Conservation (phyloP, 64 coral and sea anemone species). For the Astreopora myriophthalma region DNA sequence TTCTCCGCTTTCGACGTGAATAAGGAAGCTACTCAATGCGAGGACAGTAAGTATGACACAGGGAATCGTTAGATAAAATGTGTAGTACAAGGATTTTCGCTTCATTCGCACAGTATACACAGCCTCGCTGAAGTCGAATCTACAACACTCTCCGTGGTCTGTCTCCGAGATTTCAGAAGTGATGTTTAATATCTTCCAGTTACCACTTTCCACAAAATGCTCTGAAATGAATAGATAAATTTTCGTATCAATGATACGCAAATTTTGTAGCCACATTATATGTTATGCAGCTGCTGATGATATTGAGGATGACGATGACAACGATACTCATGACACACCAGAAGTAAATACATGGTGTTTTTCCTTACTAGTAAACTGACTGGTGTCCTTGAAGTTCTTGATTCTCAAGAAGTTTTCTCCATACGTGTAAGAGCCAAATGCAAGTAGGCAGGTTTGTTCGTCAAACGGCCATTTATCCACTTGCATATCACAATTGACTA, state of each 20-base stretch:
- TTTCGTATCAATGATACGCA: neutral
- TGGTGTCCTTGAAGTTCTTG: conserved; percentile 19
- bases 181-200: conserved; percentile 15
- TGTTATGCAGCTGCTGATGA: too few relatives aligned
- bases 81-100: conserved; percentile 16
- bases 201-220: conserved; percentile 28
- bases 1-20: conserved; percentile 68
- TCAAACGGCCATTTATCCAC: conserved; percentile 47
- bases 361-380: conserved; percentile 13
- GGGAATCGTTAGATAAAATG: conserved; percentile 50
- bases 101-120: conserved; percentile 30
- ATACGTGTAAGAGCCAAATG: conserved; percentile 35
- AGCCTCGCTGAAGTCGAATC: conserved; percentile 20
- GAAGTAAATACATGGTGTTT: neutral
- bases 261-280: too few relatives aligned
- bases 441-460: neutral
- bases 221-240: conserved; percentile 16
- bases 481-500: neutral
- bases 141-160: conserved; percentile 50
- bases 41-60: conserved; percentile 3
- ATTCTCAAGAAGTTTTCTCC: conserved; percentile 6
- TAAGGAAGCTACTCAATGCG: conserved; percentile 48
- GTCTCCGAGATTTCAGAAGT: neutral
- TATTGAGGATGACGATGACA: too few relatives aligned
- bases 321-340: neutral